Conservation (phyloP, 2,888 invertebrate genomes). For the Drosophila rellima region DNA sequence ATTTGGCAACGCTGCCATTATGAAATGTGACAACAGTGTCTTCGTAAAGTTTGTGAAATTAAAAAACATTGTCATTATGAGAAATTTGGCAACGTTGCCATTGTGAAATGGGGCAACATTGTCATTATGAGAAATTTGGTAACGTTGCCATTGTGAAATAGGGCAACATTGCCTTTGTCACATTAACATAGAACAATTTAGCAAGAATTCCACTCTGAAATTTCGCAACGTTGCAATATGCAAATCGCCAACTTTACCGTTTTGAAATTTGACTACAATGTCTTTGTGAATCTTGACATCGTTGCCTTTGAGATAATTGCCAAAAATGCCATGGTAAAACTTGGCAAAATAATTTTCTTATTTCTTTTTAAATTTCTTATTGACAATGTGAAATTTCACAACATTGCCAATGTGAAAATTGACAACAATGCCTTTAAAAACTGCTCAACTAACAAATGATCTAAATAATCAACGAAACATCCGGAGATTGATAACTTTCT, state of each 20-base stretch:
- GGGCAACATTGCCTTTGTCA: background rate
- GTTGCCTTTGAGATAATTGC: background rate
- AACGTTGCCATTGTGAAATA: background rate
- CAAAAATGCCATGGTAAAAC: background rate
- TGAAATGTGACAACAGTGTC: constrained; percentile 1
- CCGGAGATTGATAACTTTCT: too few relatives aligned
- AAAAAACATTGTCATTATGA: too few relatives aligned
- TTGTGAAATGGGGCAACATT: too few relatives aligned
- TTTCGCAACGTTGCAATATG: background rate
- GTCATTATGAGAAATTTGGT: too few relatives aligned
- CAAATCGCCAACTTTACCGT: background rate
- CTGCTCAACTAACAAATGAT: too few relatives aligned
- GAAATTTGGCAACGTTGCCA: background rate
- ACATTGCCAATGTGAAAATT: background rate
- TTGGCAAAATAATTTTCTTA: too few relatives aligned
- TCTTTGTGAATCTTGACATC: background rate
- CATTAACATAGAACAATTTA: too few relatives aligned
- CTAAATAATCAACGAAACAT: too few relatives aligned
- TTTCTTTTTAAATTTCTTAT: too few relatives aligned
- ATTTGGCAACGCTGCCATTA: background rate
- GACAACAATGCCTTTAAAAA: too few relatives aligned
- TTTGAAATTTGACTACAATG: background rate
- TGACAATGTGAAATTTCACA: background rate
- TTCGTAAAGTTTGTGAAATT: too few relatives aligned
- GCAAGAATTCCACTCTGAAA: background rate